phyloP scores from a whole-genome alignment of 2,113 vertebrate species.

The Theristicus caerulescens region DNA sequence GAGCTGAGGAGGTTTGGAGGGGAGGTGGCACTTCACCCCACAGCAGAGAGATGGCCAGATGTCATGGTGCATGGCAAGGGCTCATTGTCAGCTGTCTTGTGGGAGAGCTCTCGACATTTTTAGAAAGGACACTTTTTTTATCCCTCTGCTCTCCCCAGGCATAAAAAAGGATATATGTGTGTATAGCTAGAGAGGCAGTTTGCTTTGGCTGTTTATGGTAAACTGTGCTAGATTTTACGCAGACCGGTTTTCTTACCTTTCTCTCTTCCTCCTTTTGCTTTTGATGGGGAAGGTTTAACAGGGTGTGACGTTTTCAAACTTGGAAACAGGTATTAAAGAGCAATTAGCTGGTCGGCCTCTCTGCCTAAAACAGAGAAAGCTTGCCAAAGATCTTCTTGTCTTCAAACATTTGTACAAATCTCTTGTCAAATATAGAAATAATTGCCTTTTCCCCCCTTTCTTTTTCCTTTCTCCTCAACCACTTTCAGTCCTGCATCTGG shows the following conservation, averaged over 20 bases:
- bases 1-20: too few relatives aligned
- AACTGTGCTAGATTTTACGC: neutral
- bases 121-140: neutral
- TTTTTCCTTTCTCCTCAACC: neutral
- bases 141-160: neutral
- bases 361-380: slow-evolving; percentile 34
- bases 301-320: neutral
- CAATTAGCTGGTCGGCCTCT: slow-evolving; percentile 38
- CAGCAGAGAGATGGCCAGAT: accelerated
- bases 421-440: slow-evolving; percentile 65
- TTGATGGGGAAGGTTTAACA: neutral
- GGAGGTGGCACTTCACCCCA: neutral
- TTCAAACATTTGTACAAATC: slow-evolving; percentile 69
- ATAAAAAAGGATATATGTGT: accelerated
- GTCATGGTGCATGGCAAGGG: accelerated
- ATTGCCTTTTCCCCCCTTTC: slow-evolving; percentile 17
- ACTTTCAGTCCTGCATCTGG: slow-evolving; percentile 54
- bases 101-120: neutral
- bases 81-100: neutral
- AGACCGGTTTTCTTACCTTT: neutral
- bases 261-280: neutral
- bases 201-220: neutral
- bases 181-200: accelerated
- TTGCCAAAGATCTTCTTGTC: slow-evolving; percentile 62
- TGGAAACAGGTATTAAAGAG: slow-evolving; percentile 49